phyloP scores from a whole-genome alignment of 2,797 vertebrate species.

The Oophaga sylvatica region DNA sequence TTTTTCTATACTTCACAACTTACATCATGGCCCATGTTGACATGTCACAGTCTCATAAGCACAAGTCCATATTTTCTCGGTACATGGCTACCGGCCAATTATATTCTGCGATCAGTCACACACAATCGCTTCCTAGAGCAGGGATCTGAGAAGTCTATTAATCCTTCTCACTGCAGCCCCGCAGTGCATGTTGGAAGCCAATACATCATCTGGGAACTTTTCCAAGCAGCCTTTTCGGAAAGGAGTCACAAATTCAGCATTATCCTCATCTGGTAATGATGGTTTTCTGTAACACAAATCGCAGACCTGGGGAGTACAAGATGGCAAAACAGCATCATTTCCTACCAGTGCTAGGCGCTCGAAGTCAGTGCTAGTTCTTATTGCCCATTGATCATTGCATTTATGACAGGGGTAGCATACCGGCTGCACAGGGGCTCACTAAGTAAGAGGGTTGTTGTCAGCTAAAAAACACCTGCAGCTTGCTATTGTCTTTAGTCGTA shows the following conservation, averaged over 20 bases:
- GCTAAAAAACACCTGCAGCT: too few relatives aligned
- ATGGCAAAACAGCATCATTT: background rate
- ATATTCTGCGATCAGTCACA: slow-evolving; percentile 52
- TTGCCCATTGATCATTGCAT: background rate
- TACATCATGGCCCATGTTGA: slow-evolving; percentile 39
- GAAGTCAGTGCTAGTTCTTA: background rate
- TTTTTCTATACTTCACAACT: background rate
- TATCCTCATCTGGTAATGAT: slow-evolving; percentile 39
- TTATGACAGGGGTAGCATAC: too few relatives aligned
- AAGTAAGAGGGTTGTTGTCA: too few relatives aligned
- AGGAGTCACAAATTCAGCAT: slow-evolving; percentile 50
- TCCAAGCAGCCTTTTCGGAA: slow-evolving; percentile 45
- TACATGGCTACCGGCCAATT: slow-evolving; percentile 54
- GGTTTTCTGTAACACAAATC: slow-evolving; percentile 27
- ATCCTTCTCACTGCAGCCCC: slow-evolving; percentile 51
- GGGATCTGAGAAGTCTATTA: slow-evolving; percentile 59
- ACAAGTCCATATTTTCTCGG: slow-evolving; percentile 52
- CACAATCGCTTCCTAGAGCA: slow-evolving; percentile 53
- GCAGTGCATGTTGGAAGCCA: slow-evolving; percentile 48
- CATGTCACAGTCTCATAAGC: slow-evolving; percentile 38
- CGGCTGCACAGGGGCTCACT: too few relatives aligned
- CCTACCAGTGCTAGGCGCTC: background rate
- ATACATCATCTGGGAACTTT: slow-evolving; percentile 58
- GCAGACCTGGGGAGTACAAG: slow-evolving; percentile 9
- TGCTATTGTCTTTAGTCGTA: too few relatives aligned